Percentiles rank a stretch among this genome's conserved stretches.
Conservation (phyloP, 2,113 vertebrate genomes). For the Phrynocephalus versicolor region DNA sequence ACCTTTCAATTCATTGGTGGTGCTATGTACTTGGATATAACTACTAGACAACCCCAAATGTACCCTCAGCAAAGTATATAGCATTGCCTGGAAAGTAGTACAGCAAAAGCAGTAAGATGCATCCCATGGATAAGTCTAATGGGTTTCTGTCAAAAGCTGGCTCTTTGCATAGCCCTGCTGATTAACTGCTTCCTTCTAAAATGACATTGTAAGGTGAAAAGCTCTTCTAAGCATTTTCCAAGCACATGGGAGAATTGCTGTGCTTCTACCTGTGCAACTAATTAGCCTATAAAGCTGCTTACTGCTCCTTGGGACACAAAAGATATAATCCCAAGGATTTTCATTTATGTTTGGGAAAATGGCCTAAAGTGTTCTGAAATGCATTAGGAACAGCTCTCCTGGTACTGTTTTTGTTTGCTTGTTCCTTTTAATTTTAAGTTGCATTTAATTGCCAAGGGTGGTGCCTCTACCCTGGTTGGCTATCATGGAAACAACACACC, state of each 20-base stretch:
- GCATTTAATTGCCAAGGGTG: conserved; percentile 28
- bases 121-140: conserved; percentile 38
- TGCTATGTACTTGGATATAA: too few species aligned
- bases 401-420: conserved; percentile 49
- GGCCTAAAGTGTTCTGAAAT: conserved; percentile 42
- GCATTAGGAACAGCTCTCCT: conserved; percentile 46
- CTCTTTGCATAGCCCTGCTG: conserved; percentile 77
- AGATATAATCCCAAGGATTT: conserved; percentile 50
- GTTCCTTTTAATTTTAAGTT: conserved; percentile 50
- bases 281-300: conserved; percentile 72
- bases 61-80: too few species aligned
- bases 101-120: conserved; percentile 55
- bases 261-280: conserved; percentile 73
- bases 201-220: conserved; percentile 67
- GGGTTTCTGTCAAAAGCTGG: conserved; percentile 58
- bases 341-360: conserved; percentile 66
- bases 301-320: conserved; percentile 67
- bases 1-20: not conserved
- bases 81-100: conserved; percentile 38
- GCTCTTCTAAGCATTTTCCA: conserved; percentile 78
- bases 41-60: not conserved
- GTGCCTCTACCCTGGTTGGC: not conserved
- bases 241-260: conserved; percentile 73
- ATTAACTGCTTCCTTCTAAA: conserved; percentile 73
- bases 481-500: not conserved